These are phyloP conservation scores for Orthonychiurus folsomi DNA, from an alignment of 2,888 invertebrate genomes.

Conservation along the genomic window DNA sequence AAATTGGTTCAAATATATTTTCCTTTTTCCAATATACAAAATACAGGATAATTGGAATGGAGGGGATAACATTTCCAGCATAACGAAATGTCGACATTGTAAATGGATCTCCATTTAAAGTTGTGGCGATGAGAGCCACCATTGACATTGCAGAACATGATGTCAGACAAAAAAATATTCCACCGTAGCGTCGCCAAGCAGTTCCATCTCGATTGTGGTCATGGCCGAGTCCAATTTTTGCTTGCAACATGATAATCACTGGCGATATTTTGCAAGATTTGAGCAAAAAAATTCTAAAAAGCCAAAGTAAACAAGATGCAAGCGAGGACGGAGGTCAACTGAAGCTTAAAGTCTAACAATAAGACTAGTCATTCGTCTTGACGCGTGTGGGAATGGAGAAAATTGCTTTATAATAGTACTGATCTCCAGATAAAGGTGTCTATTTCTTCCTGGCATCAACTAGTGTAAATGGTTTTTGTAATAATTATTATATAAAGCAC, in stretches of 20 bases:
- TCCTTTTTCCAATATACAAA: slow-evolving; percentile 13
- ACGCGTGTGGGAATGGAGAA: too few species aligned
- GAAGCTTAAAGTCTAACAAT: too few species aligned
- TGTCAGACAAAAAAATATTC: slow-evolving; percentile 24
- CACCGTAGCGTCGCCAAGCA: slow-evolving; percentile 19
- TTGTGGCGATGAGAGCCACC: slow-evolving; percentile 27
- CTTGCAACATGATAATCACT: background rate
- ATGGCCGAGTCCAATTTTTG: background rate
- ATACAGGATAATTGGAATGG: slow-evolving; percentile 23
- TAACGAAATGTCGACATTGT: slow-evolving; percentile 31
- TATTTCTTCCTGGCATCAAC: too few species aligned
- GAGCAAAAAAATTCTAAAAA: background rate
- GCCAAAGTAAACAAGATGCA: too few species aligned
- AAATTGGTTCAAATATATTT: background rate
- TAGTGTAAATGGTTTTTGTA: too few species aligned
- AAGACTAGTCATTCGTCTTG: too few species aligned
- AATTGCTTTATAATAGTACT: too few species aligned
- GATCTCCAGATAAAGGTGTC: too few species aligned
- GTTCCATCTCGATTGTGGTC: background rate
- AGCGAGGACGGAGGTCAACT: too few species aligned
- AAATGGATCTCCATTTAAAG: slow-evolving; percentile 25
- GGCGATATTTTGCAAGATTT: background rate
- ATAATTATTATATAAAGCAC: too few species aligned
- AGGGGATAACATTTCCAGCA: slow-evolving; percentile 25
- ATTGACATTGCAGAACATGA: slow-evolving; percentile 30